Base-by-base conservation (phyloP, 1,140 invertebrate genomes). In the Hycleus phaleratus region DNA sequence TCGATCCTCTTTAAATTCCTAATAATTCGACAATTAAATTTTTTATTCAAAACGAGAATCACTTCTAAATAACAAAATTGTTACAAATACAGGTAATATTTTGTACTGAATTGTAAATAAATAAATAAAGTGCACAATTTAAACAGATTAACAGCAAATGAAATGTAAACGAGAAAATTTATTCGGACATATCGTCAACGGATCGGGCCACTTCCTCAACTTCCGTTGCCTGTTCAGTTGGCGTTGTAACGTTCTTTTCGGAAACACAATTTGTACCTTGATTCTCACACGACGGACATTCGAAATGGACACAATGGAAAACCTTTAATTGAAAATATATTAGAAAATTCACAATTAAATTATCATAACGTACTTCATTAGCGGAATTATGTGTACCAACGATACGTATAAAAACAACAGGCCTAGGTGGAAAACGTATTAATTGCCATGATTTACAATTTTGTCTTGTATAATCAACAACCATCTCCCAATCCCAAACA, bases 271-370 rank as follows among this genome's bases (percentile, higher is more conserved):
- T 32, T 7, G 32, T 7, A 32, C 32, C 32, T 5, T 63, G 42
- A 32, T 81, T 78, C 26, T 62, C 62, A 73, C 87, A 85, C 10
- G 87, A 84, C 8, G 94, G 94, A 73, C 93, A 96, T 77, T 99
- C 96, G 74, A 99, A 90, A 76, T 98, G 95, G 26, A 99, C 95
- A 73, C 92, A 92, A 73, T 98, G 96, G 74, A 98, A 98, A 18
- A 18, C 18, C 18, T 18, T 18, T 2, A 18, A 18, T 18, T 18
- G 18, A 18, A 18, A 46, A 96, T 18, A 18, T 18, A 18, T 18
- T 18, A 18, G 18, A 1, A 18, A 18, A 18, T 18, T 18, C 18
- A 18, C 18, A 18, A 18, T 18, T 18, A 18, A 18, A 18, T 18
- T 18, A 18, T 18, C 1, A 18, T 18, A 18, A 18, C 18, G 18